A percentile compares a stretch with the other conserved stretches of the same genome.
Evolutionary conservation across 2,888 invertebrate genomes (phyloP).

Genomic region (Cerastis leucographa): DNA sequence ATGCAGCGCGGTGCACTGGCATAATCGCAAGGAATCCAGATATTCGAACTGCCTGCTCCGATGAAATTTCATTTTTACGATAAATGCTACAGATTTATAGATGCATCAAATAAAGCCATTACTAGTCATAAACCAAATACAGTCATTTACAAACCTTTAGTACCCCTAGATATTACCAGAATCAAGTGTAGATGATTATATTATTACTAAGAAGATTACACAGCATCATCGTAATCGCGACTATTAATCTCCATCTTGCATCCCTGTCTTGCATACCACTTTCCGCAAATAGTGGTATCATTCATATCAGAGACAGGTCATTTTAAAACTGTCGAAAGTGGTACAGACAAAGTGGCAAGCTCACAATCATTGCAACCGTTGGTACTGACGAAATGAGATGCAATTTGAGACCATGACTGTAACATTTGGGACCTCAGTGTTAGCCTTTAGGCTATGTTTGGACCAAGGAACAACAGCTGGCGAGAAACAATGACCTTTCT

Average conservation of each 20-base stretch:
- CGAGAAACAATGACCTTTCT: background rate
- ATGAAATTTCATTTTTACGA: too few species aligned
- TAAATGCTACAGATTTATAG: background rate
- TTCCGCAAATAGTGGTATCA: constrained; percentile 54
- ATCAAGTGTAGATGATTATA: constrained; percentile 40
- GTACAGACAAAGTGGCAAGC: constrained; percentile 76
- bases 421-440: constrained; percentile 80
- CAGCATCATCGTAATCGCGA: constrained; percentile 32
- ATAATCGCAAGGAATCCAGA: too few species aligned
- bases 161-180: constrained; percentile 17
- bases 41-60: too few species aligned
- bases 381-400: constrained; percentile 83
- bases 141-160: background rate
- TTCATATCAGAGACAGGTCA: constrained; percentile 59
- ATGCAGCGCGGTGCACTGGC: too few species aligned
- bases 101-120: background rate
- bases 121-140: background rate
- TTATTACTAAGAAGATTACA: constrained; percentile 49
- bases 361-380: constrained; percentile 83
- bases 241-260: constrained; percentile 52
- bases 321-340: constrained; percentile 67
- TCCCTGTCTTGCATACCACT: constrained; percentile 49
- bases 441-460: constrained; percentile 77
- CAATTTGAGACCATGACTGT: constrained; percentile 87
- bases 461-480: constrained; percentile 60